Conservation (phyloP, 2,888 invertebrate genomes). For the Zonitis immaculata region DNA sequence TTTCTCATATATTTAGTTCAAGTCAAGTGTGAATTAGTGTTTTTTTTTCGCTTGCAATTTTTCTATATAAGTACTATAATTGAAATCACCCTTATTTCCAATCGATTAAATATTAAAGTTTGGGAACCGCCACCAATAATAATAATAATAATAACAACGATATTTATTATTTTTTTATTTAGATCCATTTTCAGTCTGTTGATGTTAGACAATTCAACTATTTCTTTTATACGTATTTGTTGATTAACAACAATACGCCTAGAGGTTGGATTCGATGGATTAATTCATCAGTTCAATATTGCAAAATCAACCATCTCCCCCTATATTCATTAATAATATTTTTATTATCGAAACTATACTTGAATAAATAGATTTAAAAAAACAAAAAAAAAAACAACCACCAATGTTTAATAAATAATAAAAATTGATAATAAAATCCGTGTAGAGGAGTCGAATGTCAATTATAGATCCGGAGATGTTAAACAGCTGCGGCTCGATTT, state of each 20-base stretch:
- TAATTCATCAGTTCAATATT: not conserved
- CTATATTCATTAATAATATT: too few relatives aligned
- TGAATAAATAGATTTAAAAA: too few relatives aligned
- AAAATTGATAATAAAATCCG: conserved; percentile 29
- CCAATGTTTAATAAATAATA: not conserved
- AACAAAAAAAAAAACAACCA: too few relatives aligned
- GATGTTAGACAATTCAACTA: conserved; percentile 13
- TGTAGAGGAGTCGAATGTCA: conserved; percentile 34
- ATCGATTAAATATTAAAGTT: conserved; percentile 16
- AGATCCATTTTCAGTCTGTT: conserved; percentile 15
- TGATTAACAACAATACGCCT: conserved; percentile 43
- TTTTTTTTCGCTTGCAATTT: conserved; percentile 9
- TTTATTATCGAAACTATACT: too few relatives aligned
- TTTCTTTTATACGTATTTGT: conserved; percentile 17
- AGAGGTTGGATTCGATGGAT: conserved; percentile 32
- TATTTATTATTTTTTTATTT: conserved; percentile 6
- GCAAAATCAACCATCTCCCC: not conserved
- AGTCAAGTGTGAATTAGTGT: conserved; percentile 20
- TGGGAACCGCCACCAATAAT: conserved; percentile 16
- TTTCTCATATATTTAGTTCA: conserved; percentile 14
- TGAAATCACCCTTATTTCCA: conserved; percentile 19
- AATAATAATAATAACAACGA: too few relatives aligned
- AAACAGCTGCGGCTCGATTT: conserved; percentile 34
- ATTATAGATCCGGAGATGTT: conserved; percentile 34
- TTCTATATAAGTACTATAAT: not conserved